Evolutionary conservation across 2,888 invertebrate species (phyloP), one percentile per base, ranked within the genome.

Genomic region (Stictocephala bisonia): DNA sequence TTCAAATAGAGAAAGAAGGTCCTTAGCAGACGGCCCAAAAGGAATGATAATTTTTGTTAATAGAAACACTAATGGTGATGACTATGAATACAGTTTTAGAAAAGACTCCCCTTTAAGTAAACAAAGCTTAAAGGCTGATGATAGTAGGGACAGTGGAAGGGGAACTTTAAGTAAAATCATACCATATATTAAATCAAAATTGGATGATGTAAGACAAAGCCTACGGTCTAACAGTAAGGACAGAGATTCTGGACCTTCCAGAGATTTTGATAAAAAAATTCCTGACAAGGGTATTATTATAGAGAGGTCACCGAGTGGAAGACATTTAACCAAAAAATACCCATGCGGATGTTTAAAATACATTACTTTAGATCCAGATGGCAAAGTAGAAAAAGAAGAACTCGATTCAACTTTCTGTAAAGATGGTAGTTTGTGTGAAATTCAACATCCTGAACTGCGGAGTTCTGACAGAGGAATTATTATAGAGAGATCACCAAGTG

Each of bases 401-500:
- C 4, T 40, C 2, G 35, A 22, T 1, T 60, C 60, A 7, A 35
- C 60, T 3, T 60, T 60, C 20, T 60, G 60, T 18, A n/a, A 13
- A 1, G 13, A 27, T 3, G 60, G 60, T n/a, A 60, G 60, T 15
- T 35, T 35, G 3, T 60, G 60, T 60, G 60, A 60, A 11, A 44
- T 44, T 4, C 9, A 44, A 44, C 9, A 2, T 2, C n/a, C n/a
- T n/a, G n/a, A n/a, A n/a, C n/a, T n/a, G n/a, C n/a, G n/a, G n/a
- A n/a, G n/a, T 7, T n/a, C n/a, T n/a, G 35, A 20, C 1, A 18
- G 22, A 1, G 22, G 20, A 2, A 18, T 31, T n/a, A 20, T 60
- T 3, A 24, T 60, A 11, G 60, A 60, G 40, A 60, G 29, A 40
- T 60, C 60, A 20, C 60, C 60, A 2, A 60, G 60, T 35, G 60